Base-by-base conservation (phyloP, 2,113 vertebrate species). In the Cyprinodon variegatus region DNA sequence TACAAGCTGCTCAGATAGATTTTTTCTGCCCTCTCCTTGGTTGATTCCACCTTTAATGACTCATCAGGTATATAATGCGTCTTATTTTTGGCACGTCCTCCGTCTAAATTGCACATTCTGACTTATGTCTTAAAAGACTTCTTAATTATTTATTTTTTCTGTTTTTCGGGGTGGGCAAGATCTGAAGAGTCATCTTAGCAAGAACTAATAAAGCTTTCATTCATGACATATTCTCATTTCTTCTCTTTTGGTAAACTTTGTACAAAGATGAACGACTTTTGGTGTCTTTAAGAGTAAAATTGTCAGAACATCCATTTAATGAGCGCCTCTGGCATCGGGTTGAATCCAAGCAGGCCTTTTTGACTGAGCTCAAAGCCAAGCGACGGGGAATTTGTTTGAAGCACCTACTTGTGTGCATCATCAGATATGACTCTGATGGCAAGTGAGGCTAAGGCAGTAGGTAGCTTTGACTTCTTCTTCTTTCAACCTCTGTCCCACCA, bases 161-260 rank as follows among this genome's bases (percentile, higher is more conserved):
- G 9, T 14, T n/a, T 59, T 83, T 74, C 74, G 72, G 59, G 74
- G 61, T 41, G 68, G 70, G 22, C 60, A 7, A 15, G 40, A 53
- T 68, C 48, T 43, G 46, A 81, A 74, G 71, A 43, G 53, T 65
- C 57, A 88, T 72, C 77, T 82, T 80, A 89, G 76, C 68, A 46
- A 53, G 39, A 53, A n/a, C 22, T 39, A 63, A 65, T 46, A 17
- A 61, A 76, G 72, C 71, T 66, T 61, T 81, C 50, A 48, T 69
- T 72, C 62, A 14, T 0, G 65, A 48, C 20, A 8, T 3, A 73
- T 61, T 65, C 4, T 48, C 36, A 61, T 22, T n/a, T 12, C 48
- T 71, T 65, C 62, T 36, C 17, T 53, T 46, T 38, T 6, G 7
- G 78, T 68, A 72, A 57, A 63, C 36, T 59, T 12, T 45, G 22